A percentile compares a stretch with the other conserved stretches of the same genome.
Conservation (phyloP, 2,888 invertebrate species). For the Leptarthrus brevirostris region DNA sequence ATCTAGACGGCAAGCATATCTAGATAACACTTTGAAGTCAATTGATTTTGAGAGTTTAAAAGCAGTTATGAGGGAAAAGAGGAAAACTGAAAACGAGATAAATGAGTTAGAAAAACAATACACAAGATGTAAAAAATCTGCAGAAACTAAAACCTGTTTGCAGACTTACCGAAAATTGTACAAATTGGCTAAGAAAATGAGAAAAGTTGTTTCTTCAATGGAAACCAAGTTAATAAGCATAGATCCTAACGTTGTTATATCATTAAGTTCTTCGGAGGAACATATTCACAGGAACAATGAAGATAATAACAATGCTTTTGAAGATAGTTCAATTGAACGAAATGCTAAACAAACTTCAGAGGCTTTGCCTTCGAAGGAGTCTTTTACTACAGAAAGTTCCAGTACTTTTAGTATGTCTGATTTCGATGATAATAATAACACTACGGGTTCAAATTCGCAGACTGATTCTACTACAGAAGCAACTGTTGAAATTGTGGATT, state of each 20-base stretch:
- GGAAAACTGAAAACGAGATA: slow-evolving; percentile 58
- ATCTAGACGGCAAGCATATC: no score
- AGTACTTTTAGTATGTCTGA: no score
- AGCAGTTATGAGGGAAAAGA: slow-evolving; percentile 56
- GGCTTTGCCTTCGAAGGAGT: background rate
- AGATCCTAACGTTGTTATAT: background rate
- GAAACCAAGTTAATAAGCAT: slow-evolving; percentile 50
- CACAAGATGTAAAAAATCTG: slow-evolving; percentile 60
- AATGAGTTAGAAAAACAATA: slow-evolving; percentile 60
- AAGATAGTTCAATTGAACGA: background rate
- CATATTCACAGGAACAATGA: background rate
- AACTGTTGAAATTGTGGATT: no score
- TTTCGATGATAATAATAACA: no score
- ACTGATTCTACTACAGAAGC: no score
- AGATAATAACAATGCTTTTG: background rate
- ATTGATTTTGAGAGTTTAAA: no score
- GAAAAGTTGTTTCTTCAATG: slow-evolving; percentile 63
- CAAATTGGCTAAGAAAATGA: slow-evolving; percentile 62
- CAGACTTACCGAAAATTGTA: slow-evolving; percentile 62
- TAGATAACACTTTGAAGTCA: no score
- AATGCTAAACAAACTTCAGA: background rate
- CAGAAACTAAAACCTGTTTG: slow-evolving; percentile 59
- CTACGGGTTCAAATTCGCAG: no score
- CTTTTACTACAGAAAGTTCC: no score
- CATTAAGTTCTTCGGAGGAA: slow-evolving; percentile 24